Conservation (phyloP, 2,888 invertebrate genomes). For the Cistogaster globosa region DNA sequence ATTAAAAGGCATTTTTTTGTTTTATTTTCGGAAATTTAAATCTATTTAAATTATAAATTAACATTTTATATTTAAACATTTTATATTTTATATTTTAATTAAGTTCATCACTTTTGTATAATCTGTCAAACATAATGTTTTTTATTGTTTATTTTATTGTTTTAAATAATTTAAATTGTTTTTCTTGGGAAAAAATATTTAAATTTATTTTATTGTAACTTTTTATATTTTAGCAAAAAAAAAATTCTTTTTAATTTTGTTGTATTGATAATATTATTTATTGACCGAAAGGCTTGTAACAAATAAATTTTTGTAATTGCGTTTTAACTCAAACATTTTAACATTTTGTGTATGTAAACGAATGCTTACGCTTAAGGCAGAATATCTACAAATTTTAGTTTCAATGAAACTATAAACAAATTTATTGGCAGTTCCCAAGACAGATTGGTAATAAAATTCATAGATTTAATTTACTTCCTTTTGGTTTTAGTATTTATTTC, state of each 20-base stretch:
- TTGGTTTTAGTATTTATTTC: no score
- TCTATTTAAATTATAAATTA: neutral
- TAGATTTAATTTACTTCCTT: no score
- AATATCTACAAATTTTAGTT: no score
- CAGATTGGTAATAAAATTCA: no score
- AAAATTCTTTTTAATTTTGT: neutral
- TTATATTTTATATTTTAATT: constrained; percentile 10
- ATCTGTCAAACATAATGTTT: constrained; percentile 25
- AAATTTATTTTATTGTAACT: constrained; percentile 35
- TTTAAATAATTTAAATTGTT: constrained; percentile 24
- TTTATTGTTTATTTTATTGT: neutral
- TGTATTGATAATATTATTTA: constrained; percentile 29
- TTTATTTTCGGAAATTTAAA: neutral
- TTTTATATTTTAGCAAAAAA: constrained; percentile 11
- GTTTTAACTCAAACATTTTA: neutral
- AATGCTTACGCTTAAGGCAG: neutral
- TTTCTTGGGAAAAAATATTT: constrained; percentile 33
- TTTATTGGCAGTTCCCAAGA: no score
- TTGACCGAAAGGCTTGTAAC: constrained; percentile 34
- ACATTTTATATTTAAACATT: no score
- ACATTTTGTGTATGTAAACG: neutral
- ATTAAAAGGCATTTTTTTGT: neutral
- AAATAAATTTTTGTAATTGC: constrained; percentile 53
- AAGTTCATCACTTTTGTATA: constrained; percentile 44
- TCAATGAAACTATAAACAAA: no score